Evolutionary conservation across 2,797 vertebrate genomes (phyloP).

Genomic region (Gallirallus australis): DNA sequence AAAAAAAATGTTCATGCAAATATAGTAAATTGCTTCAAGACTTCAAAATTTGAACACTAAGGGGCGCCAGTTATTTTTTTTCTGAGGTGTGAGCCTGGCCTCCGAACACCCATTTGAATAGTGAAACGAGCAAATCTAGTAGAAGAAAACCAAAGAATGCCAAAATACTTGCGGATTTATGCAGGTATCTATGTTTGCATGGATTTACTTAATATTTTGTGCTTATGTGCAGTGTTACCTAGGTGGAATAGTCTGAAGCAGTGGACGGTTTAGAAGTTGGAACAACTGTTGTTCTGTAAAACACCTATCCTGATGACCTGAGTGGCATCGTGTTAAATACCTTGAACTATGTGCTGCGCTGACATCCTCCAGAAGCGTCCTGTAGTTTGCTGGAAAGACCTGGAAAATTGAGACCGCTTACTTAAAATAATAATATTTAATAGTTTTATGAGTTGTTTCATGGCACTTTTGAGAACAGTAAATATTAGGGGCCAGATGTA

Average conservation of each 20-base stretch:
- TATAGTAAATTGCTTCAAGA: constrained; percentile 62
- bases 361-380: background rate
- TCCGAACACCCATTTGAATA: background rate
- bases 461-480: background rate
- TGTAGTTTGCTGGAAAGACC: background rate
- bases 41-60: constrained; percentile 78
- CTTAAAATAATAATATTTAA: background rate
- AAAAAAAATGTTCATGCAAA: constrained; percentile 74
- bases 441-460: background rate
- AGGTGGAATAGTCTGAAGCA: background rate
- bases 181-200: background rate
- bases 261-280: background rate
- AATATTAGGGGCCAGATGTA: background rate
- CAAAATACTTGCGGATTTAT: background rate
- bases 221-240: background rate
- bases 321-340: background rate
- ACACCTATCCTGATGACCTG: background rate
- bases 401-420: background rate
- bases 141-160: background rate
- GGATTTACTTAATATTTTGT: background rate
- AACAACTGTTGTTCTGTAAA: background rate
- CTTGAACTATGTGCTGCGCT: background rate
- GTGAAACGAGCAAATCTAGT: constrained; percentile 16
- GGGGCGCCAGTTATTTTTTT: constrained; percentile 82
- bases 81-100: background rate